phyloP scores from a whole-genome alignment of 2,888 invertebrate genomes.

The Prionchulus punctatus region DNA sequence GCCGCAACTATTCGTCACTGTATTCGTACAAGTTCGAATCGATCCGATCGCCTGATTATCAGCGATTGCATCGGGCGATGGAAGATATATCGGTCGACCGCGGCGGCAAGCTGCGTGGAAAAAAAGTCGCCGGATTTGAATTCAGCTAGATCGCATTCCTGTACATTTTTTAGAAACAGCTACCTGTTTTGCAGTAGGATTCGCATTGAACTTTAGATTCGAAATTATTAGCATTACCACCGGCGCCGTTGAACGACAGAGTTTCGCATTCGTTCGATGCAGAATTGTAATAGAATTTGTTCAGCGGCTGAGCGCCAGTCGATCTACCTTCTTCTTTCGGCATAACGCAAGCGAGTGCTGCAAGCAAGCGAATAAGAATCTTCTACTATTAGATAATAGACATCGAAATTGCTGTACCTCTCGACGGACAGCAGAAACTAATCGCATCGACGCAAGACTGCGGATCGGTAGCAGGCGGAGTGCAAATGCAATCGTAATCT shows the following conservation, averaged over 20 bases:
- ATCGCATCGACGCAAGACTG: neutral
- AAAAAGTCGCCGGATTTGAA: too few species aligned
- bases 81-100: too few species aligned
- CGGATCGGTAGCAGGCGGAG: neutral
- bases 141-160: too few species aligned
- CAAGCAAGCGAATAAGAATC: too few species aligned
- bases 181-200: neutral
- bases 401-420: too few species aligned
- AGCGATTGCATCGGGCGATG: too few species aligned
- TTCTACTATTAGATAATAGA: too few species aligned
- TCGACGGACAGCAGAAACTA: neutral
- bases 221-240: slow-evolving; percentile 4
- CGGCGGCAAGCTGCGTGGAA: too few species aligned
- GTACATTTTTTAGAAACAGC: too few species aligned
- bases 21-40: too few species aligned
- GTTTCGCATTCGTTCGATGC: neutral
- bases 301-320: neutral
- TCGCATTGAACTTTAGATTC: neutral
- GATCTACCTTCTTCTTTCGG: neutral
- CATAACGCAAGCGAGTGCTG: neutral
- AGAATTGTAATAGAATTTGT: neutral
- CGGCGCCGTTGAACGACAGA: neutral
- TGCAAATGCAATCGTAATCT: neutral
- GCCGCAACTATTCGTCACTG: too few species aligned
- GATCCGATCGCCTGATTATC: too few species aligned